Evolutionary conservation across 2,797 vertebrate genomes (phyloP).

Genomic region (Nyctibius grandis): DNA sequence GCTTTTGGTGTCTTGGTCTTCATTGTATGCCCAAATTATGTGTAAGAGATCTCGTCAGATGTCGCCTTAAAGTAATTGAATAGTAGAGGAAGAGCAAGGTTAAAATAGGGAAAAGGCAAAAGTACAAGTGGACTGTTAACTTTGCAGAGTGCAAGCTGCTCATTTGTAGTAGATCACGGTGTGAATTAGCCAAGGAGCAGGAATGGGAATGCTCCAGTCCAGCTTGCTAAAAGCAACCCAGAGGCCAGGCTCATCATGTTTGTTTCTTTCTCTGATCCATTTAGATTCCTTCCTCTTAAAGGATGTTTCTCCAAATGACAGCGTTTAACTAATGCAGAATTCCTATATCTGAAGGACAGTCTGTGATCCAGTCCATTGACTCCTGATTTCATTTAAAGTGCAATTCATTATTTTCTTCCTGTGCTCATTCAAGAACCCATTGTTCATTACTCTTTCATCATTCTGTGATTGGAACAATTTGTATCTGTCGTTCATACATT

Average conservation of each 20-base stretch:
- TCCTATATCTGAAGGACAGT: conserved; percentile 68
- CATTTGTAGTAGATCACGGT: background rate
- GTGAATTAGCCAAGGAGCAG: background rate
- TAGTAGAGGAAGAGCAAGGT: background rate
- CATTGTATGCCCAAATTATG: background rate
- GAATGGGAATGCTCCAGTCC: background rate
- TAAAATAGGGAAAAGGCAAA: background rate
- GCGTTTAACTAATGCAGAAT: conserved; percentile 63
- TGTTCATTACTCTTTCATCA: conserved; percentile 80
- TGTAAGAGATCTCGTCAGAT: background rate
- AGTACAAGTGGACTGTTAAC: background rate
- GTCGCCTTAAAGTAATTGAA: background rate
- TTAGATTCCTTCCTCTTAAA: conserved; percentile 45
- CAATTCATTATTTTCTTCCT: conserved; percentile 79
- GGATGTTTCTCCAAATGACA: conserved; percentile 48
- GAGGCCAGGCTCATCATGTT: background rate
- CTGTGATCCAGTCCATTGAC: conserved; percentile 73
- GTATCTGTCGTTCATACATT: conserved; percentile 76
- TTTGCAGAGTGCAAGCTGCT: background rate
- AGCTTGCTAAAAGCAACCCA: background rate
- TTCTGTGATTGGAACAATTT: conserved; percentile 77
- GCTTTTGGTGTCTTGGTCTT: background rate
- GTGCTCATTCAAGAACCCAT: conserved; percentile 72
- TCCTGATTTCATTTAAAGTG: conserved; percentile 75
- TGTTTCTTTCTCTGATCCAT: background rate